Percentiles rank a stretch among this genome's conserved stretches.
These are phyloP conservation scores for Nectonema munidae DNA, from an alignment of 2,888 invertebrate species.

Conservation along the genomic window DNA sequence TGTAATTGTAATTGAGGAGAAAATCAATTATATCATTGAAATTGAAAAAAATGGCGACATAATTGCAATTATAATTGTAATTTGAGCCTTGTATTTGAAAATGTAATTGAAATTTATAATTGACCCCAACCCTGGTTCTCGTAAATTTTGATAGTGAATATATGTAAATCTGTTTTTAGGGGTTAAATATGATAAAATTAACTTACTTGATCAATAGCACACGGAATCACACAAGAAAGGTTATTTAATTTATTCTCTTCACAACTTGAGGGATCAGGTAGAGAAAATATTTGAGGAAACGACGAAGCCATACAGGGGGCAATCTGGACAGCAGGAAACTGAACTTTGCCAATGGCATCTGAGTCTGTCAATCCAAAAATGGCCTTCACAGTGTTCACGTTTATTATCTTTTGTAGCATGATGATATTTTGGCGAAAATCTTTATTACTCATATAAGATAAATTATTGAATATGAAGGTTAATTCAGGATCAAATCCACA, in stretches of 20 bases:
- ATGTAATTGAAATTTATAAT: too few species aligned
- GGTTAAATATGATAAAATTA: too few species aligned
- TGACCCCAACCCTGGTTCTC: too few species aligned
- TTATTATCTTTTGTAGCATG: constrained; percentile 63
- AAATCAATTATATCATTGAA: too few species aligned
- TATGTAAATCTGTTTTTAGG: too few species aligned
- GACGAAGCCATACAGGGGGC: constrained; percentile 60
- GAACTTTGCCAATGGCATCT: constrained; percentile 75
- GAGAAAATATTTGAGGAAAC: constrained; percentile 53
- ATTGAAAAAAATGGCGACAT: too few species aligned
- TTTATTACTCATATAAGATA: constrained; percentile 55
- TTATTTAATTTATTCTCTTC: constrained; percentile 34
- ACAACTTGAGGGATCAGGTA: background rate
- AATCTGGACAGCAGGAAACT: constrained; percentile 78
- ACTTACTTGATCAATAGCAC: constrained; percentile 78
- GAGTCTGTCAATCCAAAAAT: constrained; percentile 92
- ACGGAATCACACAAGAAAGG: constrained; percentile 56
- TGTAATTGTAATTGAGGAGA: too few species aligned
- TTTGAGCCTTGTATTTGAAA: too few species aligned
- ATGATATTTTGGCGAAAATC: constrained; percentile 61
- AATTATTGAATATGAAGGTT: constrained; percentile 80
- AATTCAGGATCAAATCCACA: constrained; percentile 65
- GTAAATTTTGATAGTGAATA: too few species aligned
- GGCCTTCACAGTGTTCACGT: constrained; percentile 81
- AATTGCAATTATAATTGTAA: too few species aligned